Percentiles rank a stretch among this genome's conserved stretches.
These are phyloP conservation scores for Drosophila dunni DNA, from an alignment of 1,140 invertebrate species.

Conservation along the genomic window DNA sequence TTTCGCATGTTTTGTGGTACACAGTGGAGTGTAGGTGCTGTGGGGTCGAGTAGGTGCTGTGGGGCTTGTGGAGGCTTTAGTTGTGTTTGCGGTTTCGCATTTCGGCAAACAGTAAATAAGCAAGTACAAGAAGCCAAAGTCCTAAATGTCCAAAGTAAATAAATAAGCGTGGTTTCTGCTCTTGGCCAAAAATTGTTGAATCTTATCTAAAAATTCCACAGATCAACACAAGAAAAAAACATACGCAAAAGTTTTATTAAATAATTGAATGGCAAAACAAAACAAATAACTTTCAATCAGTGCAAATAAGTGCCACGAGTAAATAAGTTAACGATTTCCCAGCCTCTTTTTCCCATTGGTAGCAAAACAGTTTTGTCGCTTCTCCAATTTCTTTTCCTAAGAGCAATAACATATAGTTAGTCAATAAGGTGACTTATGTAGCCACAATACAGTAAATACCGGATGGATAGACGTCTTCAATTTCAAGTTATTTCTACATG, in stretches of 20 bases:
- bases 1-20: conserved; percentile 40
- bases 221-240: not conserved
- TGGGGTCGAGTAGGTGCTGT: conserved; percentile 18
- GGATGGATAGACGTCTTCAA: not conserved
- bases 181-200: conserved; percentile 40
- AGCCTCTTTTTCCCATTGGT: not conserved
- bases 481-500: too few species aligned
- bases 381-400: not conserved
- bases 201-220: conserved; percentile 32
- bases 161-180: conserved; percentile 51
- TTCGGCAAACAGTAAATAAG: conserved; percentile 77
- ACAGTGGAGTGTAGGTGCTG: not conserved
- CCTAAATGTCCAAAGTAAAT: conserved; percentile 65
- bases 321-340: conserved; percentile 50
- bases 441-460: not conserved
- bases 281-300: conserved; percentile 57
- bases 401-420: not conserved
- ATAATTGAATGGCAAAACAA: conserved; percentile 70
- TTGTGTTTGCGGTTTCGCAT: conserved; percentile 73
- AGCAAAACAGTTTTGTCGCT: conserved; percentile 4
- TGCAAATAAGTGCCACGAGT: conserved; percentile 48
- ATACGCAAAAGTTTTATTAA: conserved; percentile 36
- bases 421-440: conserved; percentile 1
- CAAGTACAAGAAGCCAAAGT: conserved; percentile 43
- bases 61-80: conserved; percentile 30